Evolutionary conservation across 2,888 invertebrate genomes (phyloP).

Genomic region (Heliconius sara): DNA sequence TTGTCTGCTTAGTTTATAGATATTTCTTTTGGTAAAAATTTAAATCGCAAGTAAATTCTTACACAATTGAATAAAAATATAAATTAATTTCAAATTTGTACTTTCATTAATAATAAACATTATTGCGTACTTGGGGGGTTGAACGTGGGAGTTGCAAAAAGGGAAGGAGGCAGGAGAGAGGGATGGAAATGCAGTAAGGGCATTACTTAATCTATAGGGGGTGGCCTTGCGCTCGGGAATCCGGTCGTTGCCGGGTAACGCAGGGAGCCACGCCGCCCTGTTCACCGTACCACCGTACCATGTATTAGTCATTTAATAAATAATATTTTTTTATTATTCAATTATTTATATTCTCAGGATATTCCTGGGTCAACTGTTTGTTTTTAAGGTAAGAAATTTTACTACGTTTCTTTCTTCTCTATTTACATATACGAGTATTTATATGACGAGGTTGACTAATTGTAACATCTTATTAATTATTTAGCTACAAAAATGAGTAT

Average conservation of each 20-base stretch:
- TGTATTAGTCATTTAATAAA: not conserved
- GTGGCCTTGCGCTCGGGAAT: slow-evolving; percentile 52
- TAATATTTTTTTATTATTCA: not conserved
- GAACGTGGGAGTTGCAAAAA: slow-evolving; percentile 39
- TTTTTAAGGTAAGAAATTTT: not conserved
- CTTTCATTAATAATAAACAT: slow-evolving; percentile 30
- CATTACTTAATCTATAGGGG: slow-evolving; percentile 47
- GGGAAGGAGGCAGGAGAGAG: slow-evolving; percentile 46
- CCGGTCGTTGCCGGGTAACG: slow-evolving; percentile 48
- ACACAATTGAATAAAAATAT: not conserved
- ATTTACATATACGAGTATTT: not conserved
- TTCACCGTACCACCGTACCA: slow-evolving; percentile 41
- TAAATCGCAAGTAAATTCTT: too few species aligned
- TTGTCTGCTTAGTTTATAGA: too few species aligned
- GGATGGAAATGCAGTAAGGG: slow-evolving; percentile 45
- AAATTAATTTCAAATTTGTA: slow-evolving; percentile 12
- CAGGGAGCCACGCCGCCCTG: slow-evolving; percentile 37
- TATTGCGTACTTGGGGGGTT: slow-evolving; percentile 32
- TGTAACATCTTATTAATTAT: too few species aligned
- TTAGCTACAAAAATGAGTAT: too few species aligned
- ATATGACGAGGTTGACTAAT: not conserved
- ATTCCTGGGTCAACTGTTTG: not conserved
- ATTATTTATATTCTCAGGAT: not conserved
- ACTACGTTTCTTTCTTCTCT: not conserved
- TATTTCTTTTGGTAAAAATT: too few species aligned